These are phyloP conservation scores for Drosophila austrosaltans DNA, from an alignment of 2,888 invertebrate species.

Conservation along the genomic window DNA sequence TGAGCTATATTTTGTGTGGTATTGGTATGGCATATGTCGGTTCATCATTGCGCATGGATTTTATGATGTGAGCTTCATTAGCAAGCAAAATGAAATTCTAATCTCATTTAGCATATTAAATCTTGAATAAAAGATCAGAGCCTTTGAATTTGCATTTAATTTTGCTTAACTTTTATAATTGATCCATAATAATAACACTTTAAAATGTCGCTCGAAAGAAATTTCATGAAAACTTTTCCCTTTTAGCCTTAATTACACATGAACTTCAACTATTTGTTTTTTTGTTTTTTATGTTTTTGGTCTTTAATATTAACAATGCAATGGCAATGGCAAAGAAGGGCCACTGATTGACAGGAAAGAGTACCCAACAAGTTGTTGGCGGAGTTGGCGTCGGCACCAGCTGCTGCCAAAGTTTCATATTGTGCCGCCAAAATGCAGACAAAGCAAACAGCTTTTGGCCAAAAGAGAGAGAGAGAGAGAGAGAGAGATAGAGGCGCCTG, in stretches of 20 bases:
- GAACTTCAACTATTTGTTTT: neutral
- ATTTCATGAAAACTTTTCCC: neutral
- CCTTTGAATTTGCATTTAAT: neutral
- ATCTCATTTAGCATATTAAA: neutral
- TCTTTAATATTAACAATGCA: slow-evolving; percentile 37
- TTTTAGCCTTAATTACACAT: neutral
- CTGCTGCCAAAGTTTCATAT: slow-evolving; percentile 52
- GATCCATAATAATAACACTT: too few species aligned
- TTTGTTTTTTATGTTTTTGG: neutral
- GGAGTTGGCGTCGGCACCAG: slow-evolving; percentile 38
- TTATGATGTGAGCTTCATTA: neutral
- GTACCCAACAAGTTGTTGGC: slow-evolving; percentile 62
- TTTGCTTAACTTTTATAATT: neutral
- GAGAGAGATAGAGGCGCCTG: slow-evolving; percentile 23
- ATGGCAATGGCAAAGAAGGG: neutral
- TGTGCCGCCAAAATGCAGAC: slow-evolving; percentile 51
- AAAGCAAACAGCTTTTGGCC: slow-evolving; percentile 48
- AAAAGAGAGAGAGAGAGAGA: neutral
- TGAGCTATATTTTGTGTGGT: neutral
- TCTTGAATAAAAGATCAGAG: neutral
- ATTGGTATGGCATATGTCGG: neutral
- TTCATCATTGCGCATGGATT: neutral
- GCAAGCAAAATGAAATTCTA: neutral
- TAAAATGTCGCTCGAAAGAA: neutral
- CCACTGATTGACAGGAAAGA: slow-evolving; percentile 52